Conservation (phyloP, 2,888 invertebrate species). For the Drosophila leonis region DNA sequence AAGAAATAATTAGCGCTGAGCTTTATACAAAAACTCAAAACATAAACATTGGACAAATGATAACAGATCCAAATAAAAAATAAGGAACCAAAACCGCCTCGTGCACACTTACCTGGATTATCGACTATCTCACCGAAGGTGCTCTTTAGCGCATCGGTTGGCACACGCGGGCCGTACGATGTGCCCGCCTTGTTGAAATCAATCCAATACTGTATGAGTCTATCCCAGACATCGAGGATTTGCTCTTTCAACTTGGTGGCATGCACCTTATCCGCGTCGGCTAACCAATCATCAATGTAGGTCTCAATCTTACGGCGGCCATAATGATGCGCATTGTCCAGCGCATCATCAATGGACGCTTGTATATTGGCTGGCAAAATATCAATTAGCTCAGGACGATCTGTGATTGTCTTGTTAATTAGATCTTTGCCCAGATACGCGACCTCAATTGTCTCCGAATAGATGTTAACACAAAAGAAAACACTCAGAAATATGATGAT, state of each 20-base stretch:
- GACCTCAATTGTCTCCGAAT: conserved; percentile 96
- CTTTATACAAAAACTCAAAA: conserved; percentile 41
- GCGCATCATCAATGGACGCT: conserved; percentile 92
- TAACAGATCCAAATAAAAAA: conserved; percentile 13
- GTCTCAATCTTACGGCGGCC: conserved; percentile 96
- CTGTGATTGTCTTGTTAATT: conserved; percentile 94
- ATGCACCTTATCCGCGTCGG: conserved; percentile 92
- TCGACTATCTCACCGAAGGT: conserved; percentile 91
- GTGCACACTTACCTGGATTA: conserved; percentile 88
- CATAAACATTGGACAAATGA: conserved; percentile 45
- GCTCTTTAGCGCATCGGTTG: conserved; percentile 89
- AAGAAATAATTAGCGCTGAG: conserved; percentile 11
- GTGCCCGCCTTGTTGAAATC: conserved; percentile 88
- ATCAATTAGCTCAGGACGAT: conserved; percentile 94
- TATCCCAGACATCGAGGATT: conserved; percentile 96
- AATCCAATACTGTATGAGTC: conserved; percentile 96
- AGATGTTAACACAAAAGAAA: conserved; percentile 91
- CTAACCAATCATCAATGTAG: conserved; percentile 92
- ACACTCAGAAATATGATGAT: conserved; percentile 92
- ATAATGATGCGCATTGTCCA: conserved; percentile 97
- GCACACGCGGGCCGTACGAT: conserved; percentile 90
- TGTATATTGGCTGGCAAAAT: conserved; percentile 89
- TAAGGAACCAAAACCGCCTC: not conserved
- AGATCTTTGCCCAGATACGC: conserved; percentile 95
- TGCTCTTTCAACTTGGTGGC: conserved; percentile 94